Base-by-base conservation (phyloP, 2,797 vertebrate species). In the Hydrolagus colliei region DNA sequence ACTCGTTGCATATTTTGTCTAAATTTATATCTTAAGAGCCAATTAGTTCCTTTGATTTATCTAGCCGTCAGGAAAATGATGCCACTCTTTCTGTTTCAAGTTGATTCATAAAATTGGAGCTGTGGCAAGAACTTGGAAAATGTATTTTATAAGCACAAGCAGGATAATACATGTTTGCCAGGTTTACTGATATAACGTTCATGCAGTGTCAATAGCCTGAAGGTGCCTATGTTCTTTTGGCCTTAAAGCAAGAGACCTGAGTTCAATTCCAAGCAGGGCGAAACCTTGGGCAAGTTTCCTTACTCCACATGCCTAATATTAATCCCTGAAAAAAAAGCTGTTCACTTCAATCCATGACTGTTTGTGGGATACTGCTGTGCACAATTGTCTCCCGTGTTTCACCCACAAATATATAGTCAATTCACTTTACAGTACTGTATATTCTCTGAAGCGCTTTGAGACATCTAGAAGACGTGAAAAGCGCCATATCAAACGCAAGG, bases 91-190 rank as follows among this genome's bases (percentile, higher is more conserved):
- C 18, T 78, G 20, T 9, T 22, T 78, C 9, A 79, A 65, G 77
- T 68, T 84, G 20, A 10, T 16, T 16, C 20, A 68, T 32, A 84
- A 84, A 84, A 84, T 41, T 68, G 65, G 71, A 68, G n/a, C 75
- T 20, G 61, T 71, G 52, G 27, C 20, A 82, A 82, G 62, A 82
- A n/a, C 79, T 84, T 84, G 79, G 32, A 84, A 71, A 84, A 84
- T 68, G 27, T 18, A 68, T 71, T 71, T 84, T 27, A 84, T 68
- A 84, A 27, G 9, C 16, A 71, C 32, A 84, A 84, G 18, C 79
- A 84, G 63, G 65, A 35, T 71, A 18, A n/a, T 71, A 65, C 79
- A 32, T 67, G 79, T 68, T 68, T 84, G 65, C 32, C 65, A 71
- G 41, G 41, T 71, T 71, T 67, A 11, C 65, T 68, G 65, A 27